Conservation (phyloP, 2,113 vertebrate species). For the Campylorhamphus procurvoides region DNA sequence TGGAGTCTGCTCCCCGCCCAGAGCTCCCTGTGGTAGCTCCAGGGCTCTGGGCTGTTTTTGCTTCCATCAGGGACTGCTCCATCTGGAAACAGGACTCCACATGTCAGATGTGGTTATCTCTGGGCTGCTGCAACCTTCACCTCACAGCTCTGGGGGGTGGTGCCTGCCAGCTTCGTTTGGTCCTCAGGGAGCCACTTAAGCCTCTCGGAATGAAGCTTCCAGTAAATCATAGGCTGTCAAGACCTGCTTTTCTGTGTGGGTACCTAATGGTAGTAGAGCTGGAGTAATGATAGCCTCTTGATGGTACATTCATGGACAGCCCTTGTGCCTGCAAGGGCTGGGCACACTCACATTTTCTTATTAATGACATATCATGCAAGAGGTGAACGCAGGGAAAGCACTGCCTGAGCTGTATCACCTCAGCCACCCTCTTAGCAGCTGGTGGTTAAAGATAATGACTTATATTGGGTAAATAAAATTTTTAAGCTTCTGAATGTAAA, state of each 20-base stretch:
- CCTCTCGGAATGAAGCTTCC: background rate
- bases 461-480: background rate
- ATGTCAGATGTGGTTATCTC: background rate
- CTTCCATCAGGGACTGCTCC: background rate
- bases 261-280: background rate
- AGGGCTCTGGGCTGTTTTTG: background rate
- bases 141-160: background rate
- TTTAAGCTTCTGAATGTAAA: background rate
- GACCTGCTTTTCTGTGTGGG: background rate
- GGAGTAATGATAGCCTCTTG: background rate
- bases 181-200: background rate
- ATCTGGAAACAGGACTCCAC: background rate
- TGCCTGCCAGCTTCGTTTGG: background rate
- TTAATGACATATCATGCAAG: background rate
- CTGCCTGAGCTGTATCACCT: background rate
- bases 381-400: background rate
- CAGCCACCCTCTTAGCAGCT: background rate
- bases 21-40: background rate
- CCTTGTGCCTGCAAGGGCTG: background rate
- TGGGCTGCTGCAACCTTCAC: background rate
- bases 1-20: background rate
- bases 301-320: background rate
- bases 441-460: background rate
- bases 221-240: background rate
- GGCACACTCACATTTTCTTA: background rate